Evolutionary conservation across 2,888 invertebrate species (phyloP).

Genomic region (Metacarcinus magister): DNA sequence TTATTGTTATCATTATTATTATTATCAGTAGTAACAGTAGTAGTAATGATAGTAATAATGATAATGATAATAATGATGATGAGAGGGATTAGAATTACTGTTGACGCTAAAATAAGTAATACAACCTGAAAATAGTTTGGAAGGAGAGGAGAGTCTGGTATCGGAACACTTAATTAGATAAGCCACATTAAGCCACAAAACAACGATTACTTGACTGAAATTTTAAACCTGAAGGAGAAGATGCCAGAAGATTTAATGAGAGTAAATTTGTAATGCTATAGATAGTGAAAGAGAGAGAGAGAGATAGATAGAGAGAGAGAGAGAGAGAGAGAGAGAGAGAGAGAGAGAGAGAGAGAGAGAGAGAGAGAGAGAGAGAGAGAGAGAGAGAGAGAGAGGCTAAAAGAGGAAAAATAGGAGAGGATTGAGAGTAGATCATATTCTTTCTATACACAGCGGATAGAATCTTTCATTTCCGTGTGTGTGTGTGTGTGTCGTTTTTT

Average conservation of each 20-base stretch:
- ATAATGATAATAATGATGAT: neutral
- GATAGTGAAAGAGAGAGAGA: neutral
- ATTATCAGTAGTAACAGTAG: neutral
- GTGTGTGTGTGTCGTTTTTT: neutral
- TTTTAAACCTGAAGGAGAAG: neutral
- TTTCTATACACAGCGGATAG: neutral
- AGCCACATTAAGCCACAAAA: neutral
- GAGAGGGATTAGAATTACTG: neutral
- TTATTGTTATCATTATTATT: neutral
- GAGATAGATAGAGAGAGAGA: neutral
- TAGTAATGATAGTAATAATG: neutral
- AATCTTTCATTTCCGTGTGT: neutral
- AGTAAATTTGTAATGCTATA: neutral
- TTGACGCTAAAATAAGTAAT: neutral
- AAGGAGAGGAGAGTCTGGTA: neutral
- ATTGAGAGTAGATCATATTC: neutral
- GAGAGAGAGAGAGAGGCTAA: neutral
- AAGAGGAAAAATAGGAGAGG: neutral
- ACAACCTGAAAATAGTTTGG: neutral
- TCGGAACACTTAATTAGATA: neutral
- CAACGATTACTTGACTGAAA: neutral
- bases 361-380: too few relatives aligned
- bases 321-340: neutral
- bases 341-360: neutral
- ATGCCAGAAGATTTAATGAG: neutral